Evolutionary conservation across 2,888 invertebrate genomes (phyloP).

Genomic region (Anoncus sp.): DNA sequence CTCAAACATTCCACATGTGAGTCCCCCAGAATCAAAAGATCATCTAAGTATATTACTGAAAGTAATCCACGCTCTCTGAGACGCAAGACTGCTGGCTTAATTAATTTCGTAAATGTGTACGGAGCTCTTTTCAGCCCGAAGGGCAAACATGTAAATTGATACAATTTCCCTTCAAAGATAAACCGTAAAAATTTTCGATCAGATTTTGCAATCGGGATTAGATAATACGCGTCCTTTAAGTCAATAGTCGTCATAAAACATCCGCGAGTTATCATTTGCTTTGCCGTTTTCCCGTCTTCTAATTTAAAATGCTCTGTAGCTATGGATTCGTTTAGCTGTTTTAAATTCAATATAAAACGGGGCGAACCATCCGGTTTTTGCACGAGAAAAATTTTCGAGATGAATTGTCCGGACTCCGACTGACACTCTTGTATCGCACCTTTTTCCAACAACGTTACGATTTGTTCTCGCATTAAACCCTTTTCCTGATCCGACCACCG

Average conservation of each 20-base stretch:
- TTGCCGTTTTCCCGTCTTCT: background rate
- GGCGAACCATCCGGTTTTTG: slow-evolving; percentile 22
- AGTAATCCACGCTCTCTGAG: slow-evolving; percentile 17
- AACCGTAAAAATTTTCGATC: slow-evolving; percentile 31
- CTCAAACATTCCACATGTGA: slow-evolving; percentile 29
- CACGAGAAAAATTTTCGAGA: slow-evolving; percentile 38
- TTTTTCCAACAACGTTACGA: slow-evolving; percentile 18
- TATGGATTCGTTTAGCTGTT: slow-evolving; percentile 22
- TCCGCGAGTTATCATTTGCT: background rate
- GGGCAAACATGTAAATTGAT: slow-evolving; percentile 35
- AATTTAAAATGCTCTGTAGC: slow-evolving; percentile 2
- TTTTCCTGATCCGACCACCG: slow-evolving; percentile 42
- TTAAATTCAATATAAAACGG: slow-evolving; percentile 35
- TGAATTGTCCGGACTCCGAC: slow-evolving; percentile 26
- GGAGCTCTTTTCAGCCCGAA: slow-evolving; percentile 27
- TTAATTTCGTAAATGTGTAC: slow-evolving; percentile 47
- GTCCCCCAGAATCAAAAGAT: slow-evolving; percentile 46
- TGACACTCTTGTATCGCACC: slow-evolving; percentile 23
- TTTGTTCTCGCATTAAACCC: background rate
- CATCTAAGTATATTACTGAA: slow-evolving; percentile 46
- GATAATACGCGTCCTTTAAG: slow-evolving; percentile 33
- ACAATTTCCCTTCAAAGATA: background rate
- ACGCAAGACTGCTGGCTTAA: slow-evolving; percentile 35
- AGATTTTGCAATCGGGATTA: slow-evolving; percentile 2
- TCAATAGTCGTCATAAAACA: slow-evolving; percentile 25